Evolutionary conservation across 2,797 vertebrate species (phyloP).

Genomic region (Schizopygopsis malacanthus): DNA sequence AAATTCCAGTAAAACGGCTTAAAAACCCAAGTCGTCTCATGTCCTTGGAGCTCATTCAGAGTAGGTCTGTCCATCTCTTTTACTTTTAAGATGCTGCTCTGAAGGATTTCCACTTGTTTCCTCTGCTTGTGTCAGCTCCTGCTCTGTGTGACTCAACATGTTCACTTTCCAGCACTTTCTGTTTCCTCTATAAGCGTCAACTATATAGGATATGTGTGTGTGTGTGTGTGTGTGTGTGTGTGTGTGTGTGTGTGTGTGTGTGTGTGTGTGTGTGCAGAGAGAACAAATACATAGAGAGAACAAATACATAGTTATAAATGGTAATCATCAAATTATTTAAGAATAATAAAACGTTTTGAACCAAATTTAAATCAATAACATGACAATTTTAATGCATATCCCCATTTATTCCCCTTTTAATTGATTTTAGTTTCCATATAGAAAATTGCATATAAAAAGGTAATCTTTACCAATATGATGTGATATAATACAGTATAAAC

Average conservation of each 20-base stretch:
- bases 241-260: too few relatives aligned
- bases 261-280: too few relatives aligned
- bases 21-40: background rate
- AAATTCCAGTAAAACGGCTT: background rate
- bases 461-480: background rate
- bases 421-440: background rate
- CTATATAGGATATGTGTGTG: too few relatives aligned
- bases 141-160: background rate
- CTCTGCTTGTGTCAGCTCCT: background rate
- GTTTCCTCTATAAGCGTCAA: background rate
- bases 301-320: background rate
- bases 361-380: background rate
- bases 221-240: too few relatives aligned
- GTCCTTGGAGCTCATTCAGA: background rate
- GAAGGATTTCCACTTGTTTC: background rate
- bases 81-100: background rate
- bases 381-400: background rate
- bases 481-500: background rate
- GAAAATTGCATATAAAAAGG: background rate
- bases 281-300: background rate
- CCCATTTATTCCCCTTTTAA: background rate
- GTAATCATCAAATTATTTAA: background rate
- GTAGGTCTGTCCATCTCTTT: background rate
- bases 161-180: background rate
- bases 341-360: too few relatives aligned